A percentile compares a stretch with the other conserved stretches of the same genome.
Conservation (phyloP, 2,113 vertebrate genomes). For the Brachirus orientalis region DNA sequence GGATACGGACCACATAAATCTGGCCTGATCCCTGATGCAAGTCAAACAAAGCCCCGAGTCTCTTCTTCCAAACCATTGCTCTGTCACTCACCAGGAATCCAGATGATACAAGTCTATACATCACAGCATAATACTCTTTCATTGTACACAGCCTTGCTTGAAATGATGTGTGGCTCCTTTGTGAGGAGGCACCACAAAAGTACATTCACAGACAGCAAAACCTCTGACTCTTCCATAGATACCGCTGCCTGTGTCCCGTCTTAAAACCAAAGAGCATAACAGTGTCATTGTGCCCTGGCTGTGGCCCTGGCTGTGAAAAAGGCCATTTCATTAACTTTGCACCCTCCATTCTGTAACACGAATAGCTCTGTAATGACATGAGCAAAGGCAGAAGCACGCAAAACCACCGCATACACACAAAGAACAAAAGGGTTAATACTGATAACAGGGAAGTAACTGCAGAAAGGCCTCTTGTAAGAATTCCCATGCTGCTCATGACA, state of each 20-base stretch:
- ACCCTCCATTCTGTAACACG: slow-evolving; percentile 53
- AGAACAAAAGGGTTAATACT: slow-evolving; percentile 57
- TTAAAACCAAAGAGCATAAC: slow-evolving; percentile 58
- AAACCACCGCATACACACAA: slow-evolving; percentile 42
- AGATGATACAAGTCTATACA: slow-evolving; percentile 73
- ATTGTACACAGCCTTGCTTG: slow-evolving; percentile 67
- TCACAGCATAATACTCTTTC: slow-evolving; percentile 68
- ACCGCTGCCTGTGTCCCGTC: slow-evolving; percentile 58
- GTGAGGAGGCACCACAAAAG: slow-evolving; percentile 70
- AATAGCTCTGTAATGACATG: slow-evolving; percentile 56
- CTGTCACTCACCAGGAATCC: slow-evolving; percentile 69
- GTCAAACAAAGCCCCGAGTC: slow-evolving; percentile 56
- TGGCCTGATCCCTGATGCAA: slow-evolving; percentile 41
- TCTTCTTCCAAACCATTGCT: slow-evolving; percentile 50
- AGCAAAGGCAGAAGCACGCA: slow-evolving; percentile 4
- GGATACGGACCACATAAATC: slow-evolving; percentile 55
- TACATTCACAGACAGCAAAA: slow-evolving; percentile 71
- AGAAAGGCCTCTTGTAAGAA: slow-evolving; percentile 37
- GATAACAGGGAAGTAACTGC: slow-evolving; percentile 47
- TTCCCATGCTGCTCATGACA: slow-evolving; percentile 52
- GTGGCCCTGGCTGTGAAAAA: slow-evolving; percentile 50
- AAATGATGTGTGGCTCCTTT: slow-evolving; percentile 76
- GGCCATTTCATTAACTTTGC: slow-evolving; percentile 67
- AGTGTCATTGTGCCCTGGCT: slow-evolving; percentile 62
- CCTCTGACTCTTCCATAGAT: slow-evolving; percentile 54